Base-by-base conservation (phyloP, 2,888 invertebrate species). In the Caenorhabditis zanzibari region DNA sequence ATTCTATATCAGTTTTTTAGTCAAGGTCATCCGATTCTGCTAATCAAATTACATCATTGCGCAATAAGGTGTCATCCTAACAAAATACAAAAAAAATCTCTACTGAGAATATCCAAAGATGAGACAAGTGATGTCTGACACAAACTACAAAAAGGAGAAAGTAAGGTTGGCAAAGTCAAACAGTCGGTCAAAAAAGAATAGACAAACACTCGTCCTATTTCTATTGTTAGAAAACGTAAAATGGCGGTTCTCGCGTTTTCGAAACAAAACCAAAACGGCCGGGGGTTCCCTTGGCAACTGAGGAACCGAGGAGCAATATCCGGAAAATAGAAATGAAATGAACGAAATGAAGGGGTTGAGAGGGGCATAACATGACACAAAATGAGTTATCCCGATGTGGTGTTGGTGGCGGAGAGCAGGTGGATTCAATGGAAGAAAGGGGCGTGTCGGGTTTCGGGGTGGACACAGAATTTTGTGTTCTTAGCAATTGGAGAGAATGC, bases 121-220 rank as follows among this genome's bases (percentile, higher is more conserved):
- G 28, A 38, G 28, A 16, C 3, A 10, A 12, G 24, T 10, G 58
- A 14, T n/a, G n/a, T 24, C 32, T 19, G 63, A 28, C 73, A 74
- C 64, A 74, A 64, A 74, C 74, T 74, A 64, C 56, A 64, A 56
- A 41, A 54, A 19, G 47, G 2, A 44, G 5, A 19, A 59, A 59
- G 14, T 41, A 32, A 44, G 26, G 49, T 56, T 74, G 74, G 22
- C 74, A 74, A 74, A 56, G 64, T 74, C 74, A 64, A 74, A 74
- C 54, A 74, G 52, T 63, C 26, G 63, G 63, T 63, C 63, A 63
- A 73, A 64, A 74, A 56, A 44, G 58, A 54, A 74, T 47, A 32
- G 56, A 64, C 74, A 74, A 64, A 64, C 56, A 74, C 61, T 73
- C 41, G 41, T 71, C 35, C n/a, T 38, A 3, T 9, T 47, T 69